Evolutionary conservation across 2,888 invertebrate genomes (phyloP), one percentile per base, ranked within the genome.

Genomic region (Polia nebulosa): DNA sequence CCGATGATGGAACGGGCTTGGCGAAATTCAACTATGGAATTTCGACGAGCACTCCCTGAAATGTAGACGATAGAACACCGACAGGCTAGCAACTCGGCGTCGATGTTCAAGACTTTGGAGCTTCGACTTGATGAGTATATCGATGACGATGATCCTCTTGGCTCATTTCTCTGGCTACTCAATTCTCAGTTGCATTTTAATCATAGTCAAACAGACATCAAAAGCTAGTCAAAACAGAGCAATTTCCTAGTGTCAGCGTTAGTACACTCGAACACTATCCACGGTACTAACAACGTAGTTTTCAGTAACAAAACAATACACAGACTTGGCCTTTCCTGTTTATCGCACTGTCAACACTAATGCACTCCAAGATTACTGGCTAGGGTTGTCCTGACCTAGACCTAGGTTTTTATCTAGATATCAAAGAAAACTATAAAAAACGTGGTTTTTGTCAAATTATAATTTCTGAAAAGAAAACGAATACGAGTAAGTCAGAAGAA

Each of bases 341-440:
- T 82, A 69, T 62, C 58, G 52, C 72, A 69, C 52, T 64, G 74
- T 57, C 72, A 74, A 71, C 78, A 66, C 80, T 82, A 85, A 85
- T 85, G 85, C 84, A 84, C 78, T 72, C 73, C 55, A 22, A 74
- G 76, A 84, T 82, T 77, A 76, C 68, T 55, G 13, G 8, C 9
- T 73, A 81, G 70, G 81, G 79, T 59, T 65, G 67, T n/a, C n/a
- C 57, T 60, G 15, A 1, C 2, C 41, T 25, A 8, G 7, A 45
- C 25, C 9, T 13, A 29, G 8, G 0, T 49, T 52, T 29, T 11
- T 32, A n/a, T 15, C 1, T 7, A 15, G 13, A 3, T 25, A 47
- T 2, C 15, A 22, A 20, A 45, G 11, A 22, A 45, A 13, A 22
- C 22, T 13, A 17, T 1, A 39, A 39, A 36, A 36, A 15, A 34